Evolutionary conservation across 2,797 vertebrate genomes (phyloP).

Genomic region (Danionella dracula): DNA sequence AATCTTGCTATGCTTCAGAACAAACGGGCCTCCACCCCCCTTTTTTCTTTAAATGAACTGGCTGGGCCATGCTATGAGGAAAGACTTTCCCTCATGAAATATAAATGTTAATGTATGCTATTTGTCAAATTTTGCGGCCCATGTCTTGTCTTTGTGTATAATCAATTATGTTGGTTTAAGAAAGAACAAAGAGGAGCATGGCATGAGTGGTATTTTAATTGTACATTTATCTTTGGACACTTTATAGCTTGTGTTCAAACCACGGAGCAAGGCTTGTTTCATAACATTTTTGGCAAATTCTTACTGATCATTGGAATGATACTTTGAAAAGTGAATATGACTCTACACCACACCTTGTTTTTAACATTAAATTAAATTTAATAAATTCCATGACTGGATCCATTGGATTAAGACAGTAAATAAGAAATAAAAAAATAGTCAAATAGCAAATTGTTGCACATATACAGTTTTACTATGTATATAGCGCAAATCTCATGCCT

Average conservation of each 20-base stretch:
- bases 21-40: conserved; percentile 49
- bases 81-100: conserved; percentile 36
- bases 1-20: conserved; percentile 53
- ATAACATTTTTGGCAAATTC: too few relatives aligned
- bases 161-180: conserved; percentile 29
- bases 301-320: too few relatives aligned
- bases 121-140: conserved; percentile 28
- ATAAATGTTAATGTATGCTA: conserved; percentile 39
- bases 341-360: too few relatives aligned
- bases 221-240: conserved; percentile 11
- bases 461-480: too few relatives aligned
- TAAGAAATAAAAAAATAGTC: too few relatives aligned
- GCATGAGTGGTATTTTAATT: conserved; percentile 27
- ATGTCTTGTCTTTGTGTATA: conserved; percentile 23
- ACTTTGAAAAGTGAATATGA: too few relatives aligned
- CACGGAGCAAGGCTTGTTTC: too few relatives aligned
- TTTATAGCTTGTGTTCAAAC: conserved; percentile 16
- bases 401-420: too few relatives aligned
- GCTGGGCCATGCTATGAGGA: conserved; percentile 36
- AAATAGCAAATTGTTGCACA: too few relatives aligned
- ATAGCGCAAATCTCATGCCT: too few relatives aligned
- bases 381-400: too few relatives aligned
- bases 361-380: too few relatives aligned
- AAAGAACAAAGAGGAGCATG: conserved; percentile 26
- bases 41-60: conserved; percentile 40